These are phyloP conservation scores for Clarias magur DNA, from an alignment of 2,113 vertebrate genomes.

Conservation along the genomic window DNA sequence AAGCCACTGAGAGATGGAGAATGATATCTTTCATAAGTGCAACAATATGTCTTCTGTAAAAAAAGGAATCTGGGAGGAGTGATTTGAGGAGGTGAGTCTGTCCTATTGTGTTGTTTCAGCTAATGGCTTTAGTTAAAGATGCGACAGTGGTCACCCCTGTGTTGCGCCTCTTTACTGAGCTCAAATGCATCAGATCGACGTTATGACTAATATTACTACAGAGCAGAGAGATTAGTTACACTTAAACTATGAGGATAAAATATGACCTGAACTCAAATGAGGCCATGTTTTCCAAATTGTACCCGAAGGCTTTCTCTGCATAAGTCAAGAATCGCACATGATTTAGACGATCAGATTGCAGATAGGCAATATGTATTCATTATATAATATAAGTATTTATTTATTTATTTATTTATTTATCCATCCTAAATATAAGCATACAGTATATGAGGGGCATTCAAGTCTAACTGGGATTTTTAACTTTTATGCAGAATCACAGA, in stretches of 20 bases:
- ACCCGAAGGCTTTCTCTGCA: background rate
- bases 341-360: background rate
- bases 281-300: background rate
- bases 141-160: background rate
- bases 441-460: no score
- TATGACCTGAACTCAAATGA: background rate
- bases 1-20: background rate
- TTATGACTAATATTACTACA: background rate
- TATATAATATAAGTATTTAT: no score
- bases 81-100: background rate
- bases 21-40: constrained; percentile 4
- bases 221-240: background rate
- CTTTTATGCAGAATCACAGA: no score
- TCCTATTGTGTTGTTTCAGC: background rate
- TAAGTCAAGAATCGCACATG: background rate
- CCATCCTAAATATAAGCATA: no score
- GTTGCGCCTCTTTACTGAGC: background rate
- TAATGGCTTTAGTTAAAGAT: background rate
- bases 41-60: constrained; percentile 7
- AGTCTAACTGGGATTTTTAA: no score
- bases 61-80: background rate
- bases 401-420: no score
- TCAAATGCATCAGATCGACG: background rate
- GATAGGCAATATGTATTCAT: background rate
- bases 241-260: background rate